These are phyloP conservation scores for Heteromyza rotundicornis DNA, from an alignment of 2,888 invertebrate species.

Conservation along the genomic window DNA sequence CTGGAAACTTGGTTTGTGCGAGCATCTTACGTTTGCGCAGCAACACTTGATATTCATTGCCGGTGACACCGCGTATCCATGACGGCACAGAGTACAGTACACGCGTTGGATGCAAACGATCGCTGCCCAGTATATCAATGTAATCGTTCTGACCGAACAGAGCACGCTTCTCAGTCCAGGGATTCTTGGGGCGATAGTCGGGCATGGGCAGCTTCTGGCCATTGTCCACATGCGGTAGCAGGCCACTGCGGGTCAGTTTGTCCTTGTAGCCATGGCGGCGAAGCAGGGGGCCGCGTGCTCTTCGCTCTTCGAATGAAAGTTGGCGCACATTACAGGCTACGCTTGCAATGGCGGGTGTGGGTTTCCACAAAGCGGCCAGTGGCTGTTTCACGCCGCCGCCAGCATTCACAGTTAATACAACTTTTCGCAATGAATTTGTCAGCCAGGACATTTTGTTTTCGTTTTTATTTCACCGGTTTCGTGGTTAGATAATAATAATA, in stretches of 20 bases:
- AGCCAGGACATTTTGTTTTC: constrained; percentile 43
- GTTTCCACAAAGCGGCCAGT: not conserved
- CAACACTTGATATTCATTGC: constrained; percentile 78
- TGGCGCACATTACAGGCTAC: constrained; percentile 50
- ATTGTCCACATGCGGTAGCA: constrained; percentile 71
- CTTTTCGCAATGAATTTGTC: constrained; percentile 33
- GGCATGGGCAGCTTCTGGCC: constrained; percentile 70
- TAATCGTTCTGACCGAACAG: constrained; percentile 96
- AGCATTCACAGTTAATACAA: constrained; percentile 9
- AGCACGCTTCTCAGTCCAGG: constrained; percentile 79
- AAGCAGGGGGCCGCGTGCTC: constrained; percentile 66
- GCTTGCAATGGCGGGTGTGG: not conserved
- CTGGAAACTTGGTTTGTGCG: constrained; percentile 66
- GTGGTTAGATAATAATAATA: constrained; percentile 46
- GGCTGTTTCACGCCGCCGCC: not conserved
- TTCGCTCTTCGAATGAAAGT: constrained; percentile 64
- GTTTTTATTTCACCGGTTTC: not conserved
- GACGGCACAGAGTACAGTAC: constrained; percentile 84
- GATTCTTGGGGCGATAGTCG: constrained; percentile 73
- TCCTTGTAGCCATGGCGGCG: constrained; percentile 74
- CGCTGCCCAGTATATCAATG: constrained; percentile 92
- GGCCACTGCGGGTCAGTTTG: constrained; percentile 70
- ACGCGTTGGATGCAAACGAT: constrained; percentile 80
- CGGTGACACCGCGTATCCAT: constrained; percentile 89
- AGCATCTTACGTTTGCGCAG: constrained; percentile 76